Evolutionary conservation across 2,797 vertebrate species (phyloP).

Genomic region (Hapalemur alaotrensis): DNA sequence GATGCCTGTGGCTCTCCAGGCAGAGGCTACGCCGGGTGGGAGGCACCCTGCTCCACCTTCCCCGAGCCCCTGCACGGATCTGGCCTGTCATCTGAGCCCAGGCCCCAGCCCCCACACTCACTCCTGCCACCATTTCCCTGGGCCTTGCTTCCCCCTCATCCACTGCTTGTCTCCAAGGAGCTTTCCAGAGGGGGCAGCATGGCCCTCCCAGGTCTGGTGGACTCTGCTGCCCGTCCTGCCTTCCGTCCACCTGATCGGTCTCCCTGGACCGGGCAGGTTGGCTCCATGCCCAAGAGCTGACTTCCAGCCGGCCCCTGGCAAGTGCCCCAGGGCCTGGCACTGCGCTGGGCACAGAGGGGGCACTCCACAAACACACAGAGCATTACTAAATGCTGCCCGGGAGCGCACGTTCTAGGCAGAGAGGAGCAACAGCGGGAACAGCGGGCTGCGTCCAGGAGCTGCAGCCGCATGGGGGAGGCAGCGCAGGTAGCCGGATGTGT

Average conservation of each 20-base stretch:
- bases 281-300: not conserved
- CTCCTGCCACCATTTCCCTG: not conserved
- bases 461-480: fast-evolving
- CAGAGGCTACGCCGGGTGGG: fast-evolving
- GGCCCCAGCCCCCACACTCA: not conserved
- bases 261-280: not conserved
- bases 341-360: not conserved
- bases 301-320: not conserved
- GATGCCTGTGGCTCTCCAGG: not conserved
- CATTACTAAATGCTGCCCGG: not conserved
- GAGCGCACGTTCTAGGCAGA: not conserved
- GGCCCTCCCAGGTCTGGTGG: not conserved
- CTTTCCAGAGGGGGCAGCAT: not conserved
- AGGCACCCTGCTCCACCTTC: not conserved
- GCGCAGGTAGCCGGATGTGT: not conserved
- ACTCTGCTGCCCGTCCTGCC: not conserved
- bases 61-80: not conserved
- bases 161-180: not conserved
- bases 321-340: not conserved
- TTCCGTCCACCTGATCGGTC: not conserved
- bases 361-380: not conserved
- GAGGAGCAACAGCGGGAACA: not conserved
- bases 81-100: not conserved
- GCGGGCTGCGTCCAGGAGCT: not conserved
- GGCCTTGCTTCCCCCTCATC: not conserved